phyloP scores from a whole-genome alignment of 2,888 invertebrate genomes.

The Caenorhabditis doughertyi region DNA sequence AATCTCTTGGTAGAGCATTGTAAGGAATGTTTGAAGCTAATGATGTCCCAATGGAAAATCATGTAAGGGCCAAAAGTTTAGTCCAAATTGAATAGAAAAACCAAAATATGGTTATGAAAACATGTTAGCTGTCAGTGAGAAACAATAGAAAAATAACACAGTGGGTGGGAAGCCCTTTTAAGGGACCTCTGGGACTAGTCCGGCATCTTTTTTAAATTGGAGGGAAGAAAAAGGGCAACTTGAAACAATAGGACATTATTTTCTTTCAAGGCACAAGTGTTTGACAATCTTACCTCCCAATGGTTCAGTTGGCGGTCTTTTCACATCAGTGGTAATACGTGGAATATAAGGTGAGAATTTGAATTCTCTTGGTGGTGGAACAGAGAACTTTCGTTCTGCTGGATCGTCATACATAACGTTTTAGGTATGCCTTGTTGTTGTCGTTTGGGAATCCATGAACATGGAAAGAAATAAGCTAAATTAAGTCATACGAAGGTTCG shows the following conservation, averaged over 20 bases:
- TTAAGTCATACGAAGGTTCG: conserved; percentile 30
- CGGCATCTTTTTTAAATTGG: conserved; percentile 14
- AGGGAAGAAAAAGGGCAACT: conserved; percentile 29
- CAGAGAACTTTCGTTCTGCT: conserved; percentile 66
- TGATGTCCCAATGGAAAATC: conserved; percentile 23
- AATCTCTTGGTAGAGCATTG: conserved; percentile 50
- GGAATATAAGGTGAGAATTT: conserved; percentile 67
- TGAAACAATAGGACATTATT: conserved; percentile 35
- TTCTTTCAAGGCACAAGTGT: neutral
- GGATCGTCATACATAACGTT: conserved; percentile 61
- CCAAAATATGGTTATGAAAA: conserved; percentile 32
- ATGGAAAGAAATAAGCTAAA: conserved; percentile 51
- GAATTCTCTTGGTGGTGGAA: conserved; percentile 67
- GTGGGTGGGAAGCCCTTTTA: conserved; percentile 33
- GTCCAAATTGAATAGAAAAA: conserved; percentile 31
- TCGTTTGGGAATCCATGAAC: conserved; percentile 52
- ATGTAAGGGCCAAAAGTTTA: neutral
- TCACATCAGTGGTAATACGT: conserved; percentile 54
- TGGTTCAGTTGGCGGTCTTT: conserved; percentile 39
- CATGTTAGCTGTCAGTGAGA: conserved; percentile 24
- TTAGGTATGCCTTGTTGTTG: conserved; percentile 34
- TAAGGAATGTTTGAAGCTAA: neutral
- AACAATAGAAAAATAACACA: conserved; percentile 30
- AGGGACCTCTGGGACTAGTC: conserved; percentile 33
- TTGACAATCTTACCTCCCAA: conserved; percentile 46